phyloP scores from a whole-genome alignment of 1,140 invertebrate species.

The Polypedilum pembai region DNA sequence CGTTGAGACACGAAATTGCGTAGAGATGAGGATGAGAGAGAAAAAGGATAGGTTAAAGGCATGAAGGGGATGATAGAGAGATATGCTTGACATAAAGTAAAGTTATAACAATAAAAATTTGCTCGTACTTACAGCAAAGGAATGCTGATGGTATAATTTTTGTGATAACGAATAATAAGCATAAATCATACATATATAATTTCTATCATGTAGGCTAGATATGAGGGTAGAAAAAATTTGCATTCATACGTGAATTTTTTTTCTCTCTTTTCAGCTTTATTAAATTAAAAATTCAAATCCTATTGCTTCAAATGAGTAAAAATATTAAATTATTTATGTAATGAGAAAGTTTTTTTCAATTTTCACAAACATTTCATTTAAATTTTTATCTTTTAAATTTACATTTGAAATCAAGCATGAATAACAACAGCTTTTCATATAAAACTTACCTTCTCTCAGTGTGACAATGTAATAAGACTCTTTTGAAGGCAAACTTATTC shows the following conservation, averaged over 20 bases:
- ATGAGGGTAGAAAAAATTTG: neutral
- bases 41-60: no score
- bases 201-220: constrained; percentile 8
- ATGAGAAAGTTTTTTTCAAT: neutral
- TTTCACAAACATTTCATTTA: no score
- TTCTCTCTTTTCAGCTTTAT: no score
- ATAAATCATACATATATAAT: constrained; percentile 15
- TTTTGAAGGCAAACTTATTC: constrained; percentile 59
- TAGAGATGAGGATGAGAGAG: no score
- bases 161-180: constrained; percentile 27
- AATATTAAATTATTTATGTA: neutral
- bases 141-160: constrained; percentile 12
- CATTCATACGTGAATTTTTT: neutral
- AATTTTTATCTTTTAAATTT: no score
- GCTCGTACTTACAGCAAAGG: neutral
- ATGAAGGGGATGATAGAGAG: no score
- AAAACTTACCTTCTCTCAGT: constrained; percentile 59
- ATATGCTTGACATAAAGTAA: neutral
- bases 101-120: constrained; percentile 26
- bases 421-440: neutral
- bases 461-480: constrained; percentile 70
- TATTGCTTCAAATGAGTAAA: no score
- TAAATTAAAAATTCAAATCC: no score
- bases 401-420: neutral
- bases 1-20: no score